phyloP scores from a whole-genome alignment of 1,140 invertebrate species.

The Drosophila virilis region DNA sequence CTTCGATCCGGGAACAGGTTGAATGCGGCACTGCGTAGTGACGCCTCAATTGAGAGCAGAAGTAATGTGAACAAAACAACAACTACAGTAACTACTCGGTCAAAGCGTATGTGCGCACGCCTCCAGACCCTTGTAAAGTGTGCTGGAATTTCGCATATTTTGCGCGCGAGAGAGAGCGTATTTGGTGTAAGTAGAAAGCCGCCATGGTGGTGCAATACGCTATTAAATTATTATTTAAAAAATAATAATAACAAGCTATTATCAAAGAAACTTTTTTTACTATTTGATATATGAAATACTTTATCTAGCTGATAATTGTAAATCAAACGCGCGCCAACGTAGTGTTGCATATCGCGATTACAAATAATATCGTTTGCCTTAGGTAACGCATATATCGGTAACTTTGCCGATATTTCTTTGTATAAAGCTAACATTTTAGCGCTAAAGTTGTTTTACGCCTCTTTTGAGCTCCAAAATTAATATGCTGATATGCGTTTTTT shows the following conservation, averaged over 20 bases:
- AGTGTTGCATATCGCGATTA: background rate
- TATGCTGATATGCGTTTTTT: background rate
- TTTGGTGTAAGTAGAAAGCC: background rate
- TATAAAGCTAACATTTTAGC: background rate
- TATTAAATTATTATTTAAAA: background rate
- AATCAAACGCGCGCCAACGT: conserved; percentile 5
- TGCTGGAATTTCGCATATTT: conserved; percentile 32
- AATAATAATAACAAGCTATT: too few species aligned
- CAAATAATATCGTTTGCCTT: too few species aligned
- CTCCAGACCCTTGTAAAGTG: conserved; percentile 5
- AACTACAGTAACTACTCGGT: background rate
- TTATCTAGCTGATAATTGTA: background rate
- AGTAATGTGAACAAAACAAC: conserved; percentile 8
- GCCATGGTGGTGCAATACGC: background rate
- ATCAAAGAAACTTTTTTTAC: too few species aligned
- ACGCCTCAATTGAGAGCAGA: conserved; percentile 41
- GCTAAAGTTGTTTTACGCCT: background rate
- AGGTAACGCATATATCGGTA: conserved; percentile 6
- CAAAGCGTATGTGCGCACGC: conserved; percentile 22
- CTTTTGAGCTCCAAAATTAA: background rate
- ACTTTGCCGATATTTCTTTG: background rate
- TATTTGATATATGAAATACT: too few species aligned
- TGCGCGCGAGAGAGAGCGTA: background rate
- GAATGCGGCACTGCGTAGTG: conserved; percentile 46
- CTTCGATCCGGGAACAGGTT: conserved; percentile 36